phyloP scores from a whole-genome alignment of 1,140 invertebrate genomes.

The Ceratina australensis region DNA sequence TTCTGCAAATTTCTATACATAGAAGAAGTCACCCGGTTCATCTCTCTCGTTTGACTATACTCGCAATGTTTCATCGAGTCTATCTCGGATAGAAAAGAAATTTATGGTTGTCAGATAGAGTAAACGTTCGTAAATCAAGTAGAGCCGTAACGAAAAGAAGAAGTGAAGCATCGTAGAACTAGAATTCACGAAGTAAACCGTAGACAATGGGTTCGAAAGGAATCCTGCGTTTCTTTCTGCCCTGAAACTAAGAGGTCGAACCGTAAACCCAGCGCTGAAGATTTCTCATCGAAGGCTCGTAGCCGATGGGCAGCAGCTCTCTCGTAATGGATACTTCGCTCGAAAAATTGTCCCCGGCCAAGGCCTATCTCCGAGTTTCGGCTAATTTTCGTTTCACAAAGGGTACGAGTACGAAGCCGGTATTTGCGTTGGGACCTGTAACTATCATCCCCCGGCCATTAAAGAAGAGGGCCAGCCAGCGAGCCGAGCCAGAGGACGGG shows the following conservation, averaged over 20 bases:
- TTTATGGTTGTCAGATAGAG: background rate
- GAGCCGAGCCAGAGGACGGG: conserved; percentile 25
- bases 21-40: too few relatives aligned
- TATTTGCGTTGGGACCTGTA: conserved; percentile 67
- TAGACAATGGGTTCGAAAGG: background rate
- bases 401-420: conserved; percentile 44
- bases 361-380: conserved; percentile 46
- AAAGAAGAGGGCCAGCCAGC: conserved; percentile 38
- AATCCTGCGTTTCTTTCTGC: background rate
- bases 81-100: conserved; percentile 15
- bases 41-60: too few relatives aligned
- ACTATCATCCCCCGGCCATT: conserved; percentile 62
- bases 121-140: background rate
- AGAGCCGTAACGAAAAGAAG: background rate
- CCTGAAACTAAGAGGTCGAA: background rate
- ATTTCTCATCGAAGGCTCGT: background rate
- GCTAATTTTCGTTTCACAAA: conserved; percentile 61
- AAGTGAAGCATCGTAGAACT: background rate
- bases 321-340: background rate
- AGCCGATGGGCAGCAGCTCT: background rate
- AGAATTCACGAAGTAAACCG: background rate
- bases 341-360: conserved; percentile 31
- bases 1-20: conserved; percentile 9
- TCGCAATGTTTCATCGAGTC: conserved; percentile 34
- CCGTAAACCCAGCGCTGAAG: background rate